Percentiles rank a stretch among this genome's conserved stretches.
Conservation (phyloP, 2,888 invertebrate species). For the Pomacea canaliculata region DNA sequence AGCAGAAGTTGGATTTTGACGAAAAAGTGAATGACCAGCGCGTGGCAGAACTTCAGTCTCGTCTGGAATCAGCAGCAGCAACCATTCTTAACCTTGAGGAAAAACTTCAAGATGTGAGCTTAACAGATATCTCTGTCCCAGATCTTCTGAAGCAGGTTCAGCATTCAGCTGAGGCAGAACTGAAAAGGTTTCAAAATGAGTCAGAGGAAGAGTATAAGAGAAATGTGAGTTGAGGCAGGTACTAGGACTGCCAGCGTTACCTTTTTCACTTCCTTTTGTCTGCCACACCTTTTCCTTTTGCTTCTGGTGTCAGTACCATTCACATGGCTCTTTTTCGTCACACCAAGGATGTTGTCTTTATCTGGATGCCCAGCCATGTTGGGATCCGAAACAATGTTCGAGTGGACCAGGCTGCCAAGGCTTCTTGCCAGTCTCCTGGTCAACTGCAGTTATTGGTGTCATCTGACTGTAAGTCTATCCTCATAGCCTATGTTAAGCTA, state of each 20-base stretch:
- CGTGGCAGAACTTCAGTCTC: constrained; percentile 42
- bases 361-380: too few relatives aligned
- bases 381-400: too few relatives aligned
- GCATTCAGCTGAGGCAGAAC: constrained; percentile 54
- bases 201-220: constrained; percentile 55
- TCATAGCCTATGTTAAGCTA: too few relatives aligned
- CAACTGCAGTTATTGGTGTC: too few relatives aligned
- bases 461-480: too few relatives aligned
- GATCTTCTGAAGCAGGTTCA: constrained; percentile 55
- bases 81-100: constrained; percentile 55
- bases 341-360: too few relatives aligned
- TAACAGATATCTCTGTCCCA: constrained; percentile 45
- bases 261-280: neutral
- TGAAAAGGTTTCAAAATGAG: constrained; percentile 51
- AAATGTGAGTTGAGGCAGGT: constrained; percentile 50
- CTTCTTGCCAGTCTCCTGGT: too few relatives aligned
- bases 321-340: too few relatives aligned
- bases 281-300: too few relatives aligned
- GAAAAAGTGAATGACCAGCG: constrained; percentile 53
- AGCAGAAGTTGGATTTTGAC: constrained; percentile 56
- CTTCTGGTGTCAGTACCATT: too few relatives aligned
- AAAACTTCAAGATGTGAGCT: constrained; percentile 46
- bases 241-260: neutral
- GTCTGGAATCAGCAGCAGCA: constrained; percentile 49
- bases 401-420: too few relatives aligned